Percentiles rank a stretch among this genome's conserved stretches.
Evolutionary conservation across 2,113 vertebrate genomes (phyloP).

Genomic region (Corvus cornix): DNA sequence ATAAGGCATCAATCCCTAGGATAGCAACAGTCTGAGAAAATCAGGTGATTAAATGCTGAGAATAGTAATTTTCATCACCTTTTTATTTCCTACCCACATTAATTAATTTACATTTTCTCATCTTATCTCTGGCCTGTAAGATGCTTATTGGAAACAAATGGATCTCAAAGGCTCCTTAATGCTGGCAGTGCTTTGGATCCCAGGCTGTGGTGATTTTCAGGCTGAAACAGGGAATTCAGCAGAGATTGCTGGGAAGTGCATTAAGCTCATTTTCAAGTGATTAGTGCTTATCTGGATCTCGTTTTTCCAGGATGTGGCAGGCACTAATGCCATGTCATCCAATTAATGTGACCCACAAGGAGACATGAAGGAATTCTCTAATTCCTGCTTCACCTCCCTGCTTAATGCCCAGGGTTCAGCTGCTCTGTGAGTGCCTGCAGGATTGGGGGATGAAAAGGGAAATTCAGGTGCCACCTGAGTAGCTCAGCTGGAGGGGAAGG

Average conservation of each 20-base stretch:
- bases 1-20: background rate
- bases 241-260: background rate
- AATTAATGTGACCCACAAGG: background rate
- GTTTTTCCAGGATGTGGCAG: background rate
- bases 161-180: background rate
- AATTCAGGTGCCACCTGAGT: background rate
- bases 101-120: background rate
- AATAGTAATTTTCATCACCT: background rate
- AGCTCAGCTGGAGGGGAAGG: background rate
- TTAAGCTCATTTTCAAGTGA: background rate
- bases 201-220: background rate
- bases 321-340: background rate
- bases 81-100: background rate
- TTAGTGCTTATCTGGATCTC: background rate
- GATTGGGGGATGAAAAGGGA: background rate
- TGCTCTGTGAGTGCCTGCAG: fast-evolving
- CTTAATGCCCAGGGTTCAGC: background rate
- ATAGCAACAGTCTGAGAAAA: background rate
- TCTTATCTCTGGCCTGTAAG: background rate
- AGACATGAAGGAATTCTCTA: background rate
- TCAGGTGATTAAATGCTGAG: background rate
- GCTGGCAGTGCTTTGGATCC: background rate
- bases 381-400: background rate
- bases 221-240: background rate
- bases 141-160: background rate